Conservation (phyloP, 2,113 vertebrate genomes). For the Sinocyclocheilus grahami region DNA sequence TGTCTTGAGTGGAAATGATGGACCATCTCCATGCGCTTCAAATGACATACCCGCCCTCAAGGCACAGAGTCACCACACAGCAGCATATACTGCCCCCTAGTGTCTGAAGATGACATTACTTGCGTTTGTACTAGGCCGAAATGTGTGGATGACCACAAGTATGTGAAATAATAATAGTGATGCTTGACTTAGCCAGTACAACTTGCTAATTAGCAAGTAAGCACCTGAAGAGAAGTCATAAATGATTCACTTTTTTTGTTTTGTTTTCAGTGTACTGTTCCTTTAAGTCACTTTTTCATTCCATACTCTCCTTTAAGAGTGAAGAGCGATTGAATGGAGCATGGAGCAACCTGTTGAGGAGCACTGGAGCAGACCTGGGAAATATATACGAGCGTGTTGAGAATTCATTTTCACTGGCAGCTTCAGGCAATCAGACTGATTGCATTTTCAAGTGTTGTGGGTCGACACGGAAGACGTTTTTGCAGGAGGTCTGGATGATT, state of each 20-base stretch:
- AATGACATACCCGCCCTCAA: neutral
- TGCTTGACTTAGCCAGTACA: neutral
- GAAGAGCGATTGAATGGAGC: neutral
- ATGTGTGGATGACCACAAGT: neutral
- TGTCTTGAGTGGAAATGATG: constrained; percentile 74
- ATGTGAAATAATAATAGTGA: neutral
- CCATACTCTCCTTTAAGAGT: neutral
- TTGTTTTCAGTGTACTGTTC: neutral
- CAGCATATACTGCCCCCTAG: constrained; percentile 66
- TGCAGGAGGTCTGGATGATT: neutral
- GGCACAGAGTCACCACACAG: neutral
- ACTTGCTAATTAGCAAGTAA: neutral
- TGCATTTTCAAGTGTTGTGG: neutral
- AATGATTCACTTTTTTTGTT: neutral
- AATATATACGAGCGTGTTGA: neutral
- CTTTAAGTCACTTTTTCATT: neutral
- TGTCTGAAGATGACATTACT: constrained; percentile 47
- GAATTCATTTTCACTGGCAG: constrained; percentile 2
- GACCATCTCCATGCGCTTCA: constrained; percentile 40
- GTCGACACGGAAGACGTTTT: neutral
- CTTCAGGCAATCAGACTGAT: constrained; percentile 31
- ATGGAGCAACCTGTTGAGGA: constrained; percentile 22
- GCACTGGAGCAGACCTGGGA: neutral
- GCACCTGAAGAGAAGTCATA: neutral
- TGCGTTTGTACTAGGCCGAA: neutral